These are phyloP conservation scores for Xiphias gladius DNA, from an alignment of 2,113 vertebrate genomes.

Conservation along the genomic window DNA sequence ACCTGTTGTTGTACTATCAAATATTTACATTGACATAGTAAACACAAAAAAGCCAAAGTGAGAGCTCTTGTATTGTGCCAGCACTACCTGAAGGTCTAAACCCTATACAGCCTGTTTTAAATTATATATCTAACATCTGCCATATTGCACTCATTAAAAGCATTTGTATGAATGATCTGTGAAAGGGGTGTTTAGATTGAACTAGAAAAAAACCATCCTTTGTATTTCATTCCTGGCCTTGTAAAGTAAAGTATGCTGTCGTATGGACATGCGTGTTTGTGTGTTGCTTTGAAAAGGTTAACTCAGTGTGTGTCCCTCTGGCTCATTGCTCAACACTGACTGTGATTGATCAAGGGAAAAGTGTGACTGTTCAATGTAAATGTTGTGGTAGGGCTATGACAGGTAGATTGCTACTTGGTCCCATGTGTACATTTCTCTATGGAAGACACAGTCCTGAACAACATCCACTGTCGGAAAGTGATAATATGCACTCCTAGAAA, in stretches of 20 bases:
- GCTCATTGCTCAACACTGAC: slow-evolving; percentile 25
- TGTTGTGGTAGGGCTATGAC: slow-evolving; percentile 34
- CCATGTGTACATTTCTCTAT: background rate
- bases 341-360: slow-evolving; percentile 64
- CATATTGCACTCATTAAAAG: slow-evolving; percentile 12
- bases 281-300: slow-evolving; percentile 42
- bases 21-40: slow-evolving; percentile 2
- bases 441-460: background rate
- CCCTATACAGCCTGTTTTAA: slow-evolving; percentile 10
- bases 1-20: background rate
- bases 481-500: background rate
- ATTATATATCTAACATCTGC: background rate
- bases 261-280: slow-evolving; percentile 44
- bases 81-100: background rate
- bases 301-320: slow-evolving; percentile 27
- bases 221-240: slow-evolving; percentile 55
- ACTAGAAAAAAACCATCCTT: slow-evolving; percentile 36
- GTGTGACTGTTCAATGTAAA: slow-evolving; percentile 62
- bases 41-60: background rate
- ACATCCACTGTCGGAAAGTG: slow-evolving; percentile 1
- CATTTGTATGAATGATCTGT: slow-evolving; percentile 30
- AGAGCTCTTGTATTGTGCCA: background rate
- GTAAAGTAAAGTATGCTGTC: slow-evolving; percentile 65
- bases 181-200: slow-evolving; percentile 38
- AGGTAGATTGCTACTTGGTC: slow-evolving; percentile 1